Percentiles rank a stretch among this genome's conserved stretches.
Conservation (phyloP, 2,888 invertebrate genomes). For the Microdon myrmicae region DNA sequence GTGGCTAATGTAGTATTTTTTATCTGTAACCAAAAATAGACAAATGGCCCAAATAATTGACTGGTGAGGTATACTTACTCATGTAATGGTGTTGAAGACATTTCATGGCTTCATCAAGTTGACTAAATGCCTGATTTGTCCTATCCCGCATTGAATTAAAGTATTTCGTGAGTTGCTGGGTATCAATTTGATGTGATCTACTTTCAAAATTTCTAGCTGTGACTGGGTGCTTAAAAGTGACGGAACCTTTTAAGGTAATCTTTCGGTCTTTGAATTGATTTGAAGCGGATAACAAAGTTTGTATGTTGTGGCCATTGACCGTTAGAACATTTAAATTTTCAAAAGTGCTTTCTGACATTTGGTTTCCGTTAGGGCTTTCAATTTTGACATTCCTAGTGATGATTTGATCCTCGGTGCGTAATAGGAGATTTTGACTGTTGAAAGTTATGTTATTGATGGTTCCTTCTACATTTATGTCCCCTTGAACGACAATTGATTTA, state of each 20-base stretch:
- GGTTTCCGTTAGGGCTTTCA: constrained; percentile 53
- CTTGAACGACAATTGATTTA: constrained; percentile 58
- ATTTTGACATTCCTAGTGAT: constrained; percentile 57
- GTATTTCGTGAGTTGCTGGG: constrained; percentile 9
- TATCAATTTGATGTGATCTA: constrained; percentile 13
- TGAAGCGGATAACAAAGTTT: constrained; percentile 60
- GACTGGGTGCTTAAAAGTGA: constrained; percentile 58
- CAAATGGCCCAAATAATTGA: background rate
- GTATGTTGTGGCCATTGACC: constrained; percentile 62
- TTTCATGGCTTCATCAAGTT: constrained; percentile 44
- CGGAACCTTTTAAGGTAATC: constrained; percentile 43
- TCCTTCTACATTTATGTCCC: constrained; percentile 59
- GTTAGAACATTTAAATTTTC: constrained; percentile 57
- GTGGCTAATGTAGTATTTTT: constrained; percentile 55
- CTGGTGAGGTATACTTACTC: constrained; percentile 47
- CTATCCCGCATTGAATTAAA: constrained; percentile 17
- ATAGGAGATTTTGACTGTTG: constrained; percentile 63
- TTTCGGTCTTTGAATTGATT: background rate
- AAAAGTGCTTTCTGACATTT: constrained; percentile 59
- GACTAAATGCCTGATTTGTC: constrained; percentile 45
- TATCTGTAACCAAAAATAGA: constrained; percentile 39
- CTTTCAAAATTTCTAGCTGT: constrained; percentile 56
- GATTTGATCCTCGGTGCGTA: constrained; percentile 58
- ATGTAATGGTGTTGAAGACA: constrained; percentile 52
- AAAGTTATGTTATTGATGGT: constrained; percentile 65